A percentile compares a stretch with the other conserved stretches of the same genome.
These are phyloP conservation scores for Aspidiotus rigidus DNA, from an alignment of 2,888 invertebrate species.

Conservation along the genomic window DNA sequence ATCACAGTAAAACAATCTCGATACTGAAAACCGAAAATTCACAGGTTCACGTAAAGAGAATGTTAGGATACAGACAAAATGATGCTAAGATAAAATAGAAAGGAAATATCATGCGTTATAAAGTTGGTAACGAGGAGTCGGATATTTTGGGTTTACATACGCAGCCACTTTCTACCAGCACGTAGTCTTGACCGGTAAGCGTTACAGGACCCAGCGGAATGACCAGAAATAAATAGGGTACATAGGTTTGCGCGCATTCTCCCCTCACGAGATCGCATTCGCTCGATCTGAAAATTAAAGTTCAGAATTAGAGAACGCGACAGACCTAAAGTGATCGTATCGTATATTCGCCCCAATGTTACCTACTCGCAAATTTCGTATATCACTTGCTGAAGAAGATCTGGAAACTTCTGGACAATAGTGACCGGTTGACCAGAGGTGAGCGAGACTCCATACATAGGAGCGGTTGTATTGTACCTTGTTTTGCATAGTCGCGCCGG, in stretches of 20 bases:
- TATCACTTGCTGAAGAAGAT: slow-evolving; percentile 81
- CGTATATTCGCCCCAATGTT: not conserved
- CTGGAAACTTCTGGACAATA: slow-evolving; percentile 88
- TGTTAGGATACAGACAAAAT: no score
- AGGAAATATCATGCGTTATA: slow-evolving; percentile 8
- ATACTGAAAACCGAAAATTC: no score
- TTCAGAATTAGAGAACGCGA: not conserved
- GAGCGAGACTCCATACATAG: slow-evolving; percentile 87
- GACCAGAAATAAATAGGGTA: slow-evolving; percentile 83
- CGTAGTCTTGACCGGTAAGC: slow-evolving; percentile 84
- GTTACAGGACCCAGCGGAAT: slow-evolving; percentile 84
- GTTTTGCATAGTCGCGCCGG: slow-evolving; percentile 75
- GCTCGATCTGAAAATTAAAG: slow-evolving; percentile 56
- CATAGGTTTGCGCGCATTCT: slow-evolving; percentile 83
- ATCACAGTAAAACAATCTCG: no score
- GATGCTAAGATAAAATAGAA: no score
- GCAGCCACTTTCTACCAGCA: slow-evolving; percentile 90
- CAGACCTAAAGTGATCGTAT: no score
- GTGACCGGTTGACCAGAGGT: slow-evolving; percentile 88
- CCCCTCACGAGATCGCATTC: slow-evolving; percentile 83
- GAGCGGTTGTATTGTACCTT: slow-evolving; percentile 84
- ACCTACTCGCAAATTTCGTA: slow-evolving; percentile 88
- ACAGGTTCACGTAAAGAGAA: no score
- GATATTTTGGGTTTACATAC: slow-evolving; percentile 61
- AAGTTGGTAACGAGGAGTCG: slow-evolving; percentile 24